phyloP scores from a whole-genome alignment of 2,113 vertebrate genomes.

The Regulus satrapa region DNA sequence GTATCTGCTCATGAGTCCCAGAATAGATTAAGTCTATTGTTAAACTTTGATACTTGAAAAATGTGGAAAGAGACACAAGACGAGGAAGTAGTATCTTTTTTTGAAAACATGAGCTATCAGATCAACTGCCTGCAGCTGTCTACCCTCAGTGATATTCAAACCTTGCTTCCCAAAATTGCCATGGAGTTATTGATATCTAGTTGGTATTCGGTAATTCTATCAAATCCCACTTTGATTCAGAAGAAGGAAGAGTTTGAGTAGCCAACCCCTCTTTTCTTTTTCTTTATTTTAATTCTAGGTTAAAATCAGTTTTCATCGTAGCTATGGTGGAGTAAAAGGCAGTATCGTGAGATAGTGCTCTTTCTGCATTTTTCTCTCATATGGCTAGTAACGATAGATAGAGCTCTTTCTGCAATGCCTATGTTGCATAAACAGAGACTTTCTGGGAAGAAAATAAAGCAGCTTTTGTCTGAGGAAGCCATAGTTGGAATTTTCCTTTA shows the following conservation, averaged over 20 bases:
- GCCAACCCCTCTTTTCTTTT: fast-evolving
- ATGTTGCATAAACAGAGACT: background rate
- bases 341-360: background rate
- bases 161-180: background rate
- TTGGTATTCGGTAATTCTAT: background rate
- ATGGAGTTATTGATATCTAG: background rate
- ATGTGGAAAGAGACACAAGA: background rate
- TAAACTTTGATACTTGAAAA: background rate
- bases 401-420: background rate
- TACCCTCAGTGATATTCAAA: background rate
- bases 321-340: background rate
- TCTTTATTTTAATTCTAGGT: background rate
- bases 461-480: background rate
- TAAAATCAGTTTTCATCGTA: background rate
- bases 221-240: background rate
- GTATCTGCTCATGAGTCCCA: background rate
- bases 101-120: background rate
- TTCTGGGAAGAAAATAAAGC: background rate
- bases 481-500: background rate
- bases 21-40: background rate
- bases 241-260: background rate
- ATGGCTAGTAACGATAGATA: background rate
- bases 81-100: background rate
- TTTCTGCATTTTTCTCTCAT: background rate
- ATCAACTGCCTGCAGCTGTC: background rate